phyloP scores from a whole-genome alignment of 2,797 vertebrate species.

The Gobionotothen gibberifrons region DNA sequence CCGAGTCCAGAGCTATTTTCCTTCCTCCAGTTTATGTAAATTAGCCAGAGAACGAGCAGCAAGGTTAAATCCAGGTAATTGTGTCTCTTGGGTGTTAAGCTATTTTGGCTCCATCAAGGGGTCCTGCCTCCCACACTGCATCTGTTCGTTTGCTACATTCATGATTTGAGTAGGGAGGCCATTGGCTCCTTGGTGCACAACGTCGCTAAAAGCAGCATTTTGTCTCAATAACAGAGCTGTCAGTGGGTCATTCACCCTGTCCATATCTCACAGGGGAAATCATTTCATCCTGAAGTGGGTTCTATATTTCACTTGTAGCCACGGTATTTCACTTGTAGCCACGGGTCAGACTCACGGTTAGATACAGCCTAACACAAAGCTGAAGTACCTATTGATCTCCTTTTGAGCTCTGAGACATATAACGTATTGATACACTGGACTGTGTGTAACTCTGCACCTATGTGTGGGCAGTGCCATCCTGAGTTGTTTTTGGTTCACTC shows the following conservation, averaged over 20 bases:
- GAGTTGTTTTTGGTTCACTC: slow-evolving; percentile 60
- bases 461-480: slow-evolving; percentile 25
- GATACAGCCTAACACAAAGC: slow-evolving; percentile 39
- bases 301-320: slow-evolving; percentile 59
- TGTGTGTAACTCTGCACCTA: slow-evolving; percentile 23
- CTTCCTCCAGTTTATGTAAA: no score
- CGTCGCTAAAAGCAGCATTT: slow-evolving; percentile 65
- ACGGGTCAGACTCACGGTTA: slow-evolving; percentile 29
- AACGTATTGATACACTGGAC: not conserved
- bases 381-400: slow-evolving; percentile 60
- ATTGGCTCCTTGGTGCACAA: slow-evolving; percentile 21
- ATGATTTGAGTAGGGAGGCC: slow-evolving; percentile 2
- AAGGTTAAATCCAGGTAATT: no score
- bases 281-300: slow-evolving; percentile 51
- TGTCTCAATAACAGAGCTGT: slow-evolving; percentile 77
- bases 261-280: slow-evolving; percentile 51
- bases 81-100: no score
- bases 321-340: slow-evolving; percentile 53
- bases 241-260: slow-evolving; percentile 49
- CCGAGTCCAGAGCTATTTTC: no score
- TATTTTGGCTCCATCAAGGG: no score
- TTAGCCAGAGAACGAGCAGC: no score
- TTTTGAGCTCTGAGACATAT: slow-evolving; percentile 64
- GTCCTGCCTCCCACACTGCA: no score
- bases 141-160: no score